A percentile compares a stretch with the other conserved stretches of the same genome.
Evolutionary conservation across 1,140 invertebrate genomes (phyloP).

Genomic region (Trichoplusia ni): DNA sequence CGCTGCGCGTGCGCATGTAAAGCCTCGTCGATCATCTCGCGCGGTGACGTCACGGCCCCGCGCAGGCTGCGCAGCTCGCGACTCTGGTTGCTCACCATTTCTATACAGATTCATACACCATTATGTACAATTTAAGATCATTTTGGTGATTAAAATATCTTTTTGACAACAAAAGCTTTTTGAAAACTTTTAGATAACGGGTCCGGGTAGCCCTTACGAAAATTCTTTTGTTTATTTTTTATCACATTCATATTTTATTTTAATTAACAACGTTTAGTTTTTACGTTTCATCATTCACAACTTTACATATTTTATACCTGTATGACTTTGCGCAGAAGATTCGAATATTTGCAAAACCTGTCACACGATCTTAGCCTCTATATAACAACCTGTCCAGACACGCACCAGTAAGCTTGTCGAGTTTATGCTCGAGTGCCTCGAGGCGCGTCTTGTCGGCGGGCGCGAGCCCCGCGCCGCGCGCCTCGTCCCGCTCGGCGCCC

Average conservation of each 20-base stretch:
- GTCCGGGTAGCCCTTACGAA: too few species aligned
- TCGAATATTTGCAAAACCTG: too few species aligned
- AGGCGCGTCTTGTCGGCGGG: slow-evolving; percentile 35
- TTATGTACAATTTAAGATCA: neutral
- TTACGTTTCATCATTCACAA: too few species aligned
- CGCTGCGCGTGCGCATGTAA: slow-evolving; percentile 52
- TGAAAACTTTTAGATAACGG: too few species aligned
- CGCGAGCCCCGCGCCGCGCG: slow-evolving; percentile 15
- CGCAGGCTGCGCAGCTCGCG: slow-evolving; percentile 52
- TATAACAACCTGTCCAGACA: too few species aligned
- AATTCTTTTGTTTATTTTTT: too few species aligned
- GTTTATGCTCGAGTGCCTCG: slow-evolving; percentile 54
- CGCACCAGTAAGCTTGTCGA: slow-evolving; percentile 62
- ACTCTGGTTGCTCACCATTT: slow-evolving; percentile 44
- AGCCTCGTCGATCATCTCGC: slow-evolving; percentile 52
- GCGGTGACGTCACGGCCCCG: slow-evolving; percentile 38
- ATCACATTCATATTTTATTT: too few species aligned
- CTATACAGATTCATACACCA: neutral
- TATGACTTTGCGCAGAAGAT: too few species aligned
- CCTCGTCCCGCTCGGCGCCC: slow-evolving; percentile 38
- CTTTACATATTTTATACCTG: too few species aligned
- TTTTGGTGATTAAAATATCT: neutral
- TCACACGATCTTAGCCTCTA: too few species aligned
- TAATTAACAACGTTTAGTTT: too few species aligned
- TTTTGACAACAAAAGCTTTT: too few species aligned